A percentile compares a stretch with the other conserved stretches of the same genome.
phyloP scores from a whole-genome alignment of 2,888 invertebrate species.

The Andrena bicolor region DNA sequence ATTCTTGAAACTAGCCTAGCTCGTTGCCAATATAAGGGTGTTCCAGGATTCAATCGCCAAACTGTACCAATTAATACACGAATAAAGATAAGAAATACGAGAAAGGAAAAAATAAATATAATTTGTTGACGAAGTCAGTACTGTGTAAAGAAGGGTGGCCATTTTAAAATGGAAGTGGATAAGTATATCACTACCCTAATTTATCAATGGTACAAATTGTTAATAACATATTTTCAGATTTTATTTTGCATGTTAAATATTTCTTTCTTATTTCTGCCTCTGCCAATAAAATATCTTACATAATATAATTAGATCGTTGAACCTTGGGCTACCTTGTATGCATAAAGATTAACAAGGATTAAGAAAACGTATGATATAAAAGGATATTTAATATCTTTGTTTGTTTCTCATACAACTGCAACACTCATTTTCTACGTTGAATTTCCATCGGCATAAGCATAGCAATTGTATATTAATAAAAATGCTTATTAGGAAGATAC shows the following conservation, averaged over 20 bases:
- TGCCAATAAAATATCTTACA: not conserved
- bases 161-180: not conserved
- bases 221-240: not conserved
- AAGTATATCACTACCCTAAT: not conserved
- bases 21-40: not conserved
- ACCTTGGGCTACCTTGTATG: too few relatives aligned
- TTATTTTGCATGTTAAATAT: not conserved
- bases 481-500: too few relatives aligned
- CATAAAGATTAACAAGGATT: too few relatives aligned
- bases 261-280: conserved; percentile 1
- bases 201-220: too few relatives aligned
- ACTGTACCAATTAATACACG: not conserved
- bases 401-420: too few relatives aligned
- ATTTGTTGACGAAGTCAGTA: not conserved
- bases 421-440: too few relatives aligned
- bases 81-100: not conserved
- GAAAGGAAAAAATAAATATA: too few relatives aligned
- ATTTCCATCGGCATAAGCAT: too few relatives aligned
- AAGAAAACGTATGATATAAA: too few relatives aligned
- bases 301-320: not conserved
- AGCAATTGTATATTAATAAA: too few relatives aligned
- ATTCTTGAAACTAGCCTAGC: not conserved
- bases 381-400: too few relatives aligned
- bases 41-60: not conserved
- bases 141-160: not conserved